Percentiles rank a stretch among this genome's conserved stretches.
phyloP scores from a whole-genome alignment of 2,888 invertebrate genomes.

The Netelia virgata region DNA sequence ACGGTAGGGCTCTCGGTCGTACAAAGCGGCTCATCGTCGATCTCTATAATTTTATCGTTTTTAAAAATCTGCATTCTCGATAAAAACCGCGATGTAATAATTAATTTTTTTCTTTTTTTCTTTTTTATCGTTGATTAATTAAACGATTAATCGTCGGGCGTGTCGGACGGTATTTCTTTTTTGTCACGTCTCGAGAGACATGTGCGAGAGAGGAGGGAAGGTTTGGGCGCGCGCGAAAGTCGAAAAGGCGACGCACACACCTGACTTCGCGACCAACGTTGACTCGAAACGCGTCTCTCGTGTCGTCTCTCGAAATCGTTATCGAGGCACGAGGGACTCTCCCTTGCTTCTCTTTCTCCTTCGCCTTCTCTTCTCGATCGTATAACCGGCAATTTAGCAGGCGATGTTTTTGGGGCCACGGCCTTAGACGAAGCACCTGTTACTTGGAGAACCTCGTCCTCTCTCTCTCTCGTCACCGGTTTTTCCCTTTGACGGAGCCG shows the following conservation, averaged over 20 bases:
- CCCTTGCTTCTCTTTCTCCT: background rate
- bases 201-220: background rate
- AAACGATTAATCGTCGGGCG: background rate
- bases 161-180: background rate
- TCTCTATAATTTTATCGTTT: background rate
- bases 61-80: background rate
- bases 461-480: slow-evolving; percentile 19
- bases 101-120: background rate
- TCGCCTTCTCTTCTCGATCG: background rate
- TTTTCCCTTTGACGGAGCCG: slow-evolving; percentile 31
- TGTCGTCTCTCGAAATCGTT: slow-evolving; percentile 31
- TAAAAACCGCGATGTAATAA: background rate
- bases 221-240: background rate
- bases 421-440: slow-evolving; percentile 75
- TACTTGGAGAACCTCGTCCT: slow-evolving; percentile 70
- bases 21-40: background rate
- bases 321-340: slow-evolving; percentile 37
- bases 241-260: background rate
- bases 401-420: slow-evolving; percentile 68
- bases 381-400: slow-evolving; percentile 74
- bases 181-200: background rate
- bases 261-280: slow-evolving; percentile 6
- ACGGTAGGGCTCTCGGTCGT: background rate
- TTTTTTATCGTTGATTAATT: too few relatives aligned
- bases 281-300: slow-evolving; percentile 4